These are phyloP conservation scores for Hoplostethus atlanticus DNA, from an alignment of 2,797 vertebrate genomes.

Conservation along the genomic window DNA sequence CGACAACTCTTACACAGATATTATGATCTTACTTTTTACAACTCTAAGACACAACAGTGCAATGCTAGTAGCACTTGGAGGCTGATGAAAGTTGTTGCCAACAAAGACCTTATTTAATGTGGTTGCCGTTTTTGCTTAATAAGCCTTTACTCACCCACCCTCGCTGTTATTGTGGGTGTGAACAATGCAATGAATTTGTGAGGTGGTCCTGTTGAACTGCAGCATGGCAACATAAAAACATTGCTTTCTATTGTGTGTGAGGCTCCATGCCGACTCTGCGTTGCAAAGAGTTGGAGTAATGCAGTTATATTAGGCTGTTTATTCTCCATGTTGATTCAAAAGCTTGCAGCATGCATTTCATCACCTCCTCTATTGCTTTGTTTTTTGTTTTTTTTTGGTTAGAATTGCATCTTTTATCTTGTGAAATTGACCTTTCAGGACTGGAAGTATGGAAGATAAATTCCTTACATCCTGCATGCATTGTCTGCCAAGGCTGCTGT, in stretches of 20 bases:
- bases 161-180: constrained; percentile 27
- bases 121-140: constrained; percentile 10
- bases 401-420: background rate
- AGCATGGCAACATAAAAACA: background rate
- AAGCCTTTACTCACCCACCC: constrained; percentile 13
- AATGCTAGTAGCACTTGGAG: constrained; percentile 16
- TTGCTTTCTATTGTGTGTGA: background rate
- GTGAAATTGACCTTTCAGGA: constrained; percentile 3
- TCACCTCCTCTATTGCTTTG: background rate
- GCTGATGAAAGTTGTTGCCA: constrained; percentile 28
- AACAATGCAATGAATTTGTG: constrained; percentile 17
- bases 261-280: background rate
- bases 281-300: too few relatives aligned
- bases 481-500: constrained; percentile 15
- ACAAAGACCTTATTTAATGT: constrained; percentile 35
- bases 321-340: background rate
- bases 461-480: background rate
- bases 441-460: background rate
- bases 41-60: constrained; percentile 5
- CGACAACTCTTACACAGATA: too few relatives aligned
- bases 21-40: background rate
- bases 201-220: constrained; percentile 10
- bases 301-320: background rate
- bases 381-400: background rate
- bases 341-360: background rate